phyloP scores from a whole-genome alignment of 2,888 invertebrate species.

The Leptinotarsa haldemani region DNA sequence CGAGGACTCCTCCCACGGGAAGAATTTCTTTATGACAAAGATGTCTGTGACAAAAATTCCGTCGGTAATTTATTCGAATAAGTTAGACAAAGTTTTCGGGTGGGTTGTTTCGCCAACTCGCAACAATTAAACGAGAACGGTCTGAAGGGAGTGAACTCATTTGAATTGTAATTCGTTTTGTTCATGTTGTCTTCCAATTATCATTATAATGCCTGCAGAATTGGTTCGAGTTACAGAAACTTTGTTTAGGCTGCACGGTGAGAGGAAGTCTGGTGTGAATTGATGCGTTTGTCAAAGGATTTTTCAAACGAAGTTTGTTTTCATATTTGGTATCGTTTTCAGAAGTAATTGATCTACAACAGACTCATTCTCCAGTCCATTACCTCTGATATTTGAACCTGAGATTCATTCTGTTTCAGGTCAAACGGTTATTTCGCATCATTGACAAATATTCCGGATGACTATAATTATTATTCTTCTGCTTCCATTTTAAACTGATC shows the following conservation, averaged over 20 bases:
- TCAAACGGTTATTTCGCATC: too few relatives aligned
- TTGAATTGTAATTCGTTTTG: conserved; percentile 19
- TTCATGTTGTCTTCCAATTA: conserved; percentile 18
- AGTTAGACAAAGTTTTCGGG: conserved; percentile 25
- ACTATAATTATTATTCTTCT: too few relatives aligned
- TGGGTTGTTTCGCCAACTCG: conserved; percentile 18
- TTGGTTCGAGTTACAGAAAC: conserved; percentile 11
- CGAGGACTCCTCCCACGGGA: conserved; percentile 8
- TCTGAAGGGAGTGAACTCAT: conserved; percentile 15
- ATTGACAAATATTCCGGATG: too few relatives aligned
- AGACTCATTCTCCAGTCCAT: too few relatives aligned
- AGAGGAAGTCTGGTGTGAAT: not conserved
- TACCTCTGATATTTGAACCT: too few relatives aligned
- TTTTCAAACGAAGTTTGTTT: not conserved
- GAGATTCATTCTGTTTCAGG: too few relatives aligned
- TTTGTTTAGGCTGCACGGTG: not conserved
- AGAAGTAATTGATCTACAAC: too few relatives aligned
- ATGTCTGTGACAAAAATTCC: not conserved
- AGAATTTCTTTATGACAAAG: conserved; percentile 21
- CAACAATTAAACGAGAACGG: conserved; percentile 15
- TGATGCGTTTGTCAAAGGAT: not conserved
- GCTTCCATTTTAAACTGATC: too few relatives aligned
- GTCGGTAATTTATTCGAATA: conserved; percentile 30
- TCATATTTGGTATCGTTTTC: too few relatives aligned
- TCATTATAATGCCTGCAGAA: conserved; percentile 8